Conservation (phyloP, 2,888 invertebrate genomes). For the Drosophila infuscata region DNA sequence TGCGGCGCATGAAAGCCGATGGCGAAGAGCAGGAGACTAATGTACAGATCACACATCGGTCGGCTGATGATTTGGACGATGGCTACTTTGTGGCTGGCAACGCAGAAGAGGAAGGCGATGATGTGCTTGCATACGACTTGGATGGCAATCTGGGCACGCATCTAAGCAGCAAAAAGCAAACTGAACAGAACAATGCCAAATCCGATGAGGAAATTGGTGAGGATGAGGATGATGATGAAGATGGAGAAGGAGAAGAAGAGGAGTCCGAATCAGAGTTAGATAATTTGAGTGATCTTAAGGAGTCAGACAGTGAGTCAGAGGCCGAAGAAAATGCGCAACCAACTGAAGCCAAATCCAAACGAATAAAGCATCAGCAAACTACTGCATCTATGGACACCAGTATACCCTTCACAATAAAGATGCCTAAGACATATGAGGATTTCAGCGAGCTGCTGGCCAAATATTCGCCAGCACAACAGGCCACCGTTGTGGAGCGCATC, state of each 20-base stretch:
- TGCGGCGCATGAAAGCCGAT: slow-evolving; percentile 91
- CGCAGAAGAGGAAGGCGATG: slow-evolving; percentile 75
- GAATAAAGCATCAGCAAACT: not conserved
- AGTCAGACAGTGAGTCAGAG: slow-evolving; percentile 84
- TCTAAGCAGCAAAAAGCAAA: slow-evolving; percentile 49
- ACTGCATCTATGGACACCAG: slow-evolving; percentile 18
- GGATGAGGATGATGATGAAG: slow-evolving; percentile 66
- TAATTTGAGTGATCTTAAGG: slow-evolving; percentile 83
- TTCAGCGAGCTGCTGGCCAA: slow-evolving; percentile 88
- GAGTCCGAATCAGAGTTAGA: slow-evolving; percentile 83
- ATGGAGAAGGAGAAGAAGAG: slow-evolving; percentile 73
- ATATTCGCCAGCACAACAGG: slow-evolving; percentile 88
- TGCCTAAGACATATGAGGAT: slow-evolving; percentile 88
- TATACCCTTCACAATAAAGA: slow-evolving; percentile 87
- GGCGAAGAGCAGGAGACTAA: slow-evolving; percentile 83
- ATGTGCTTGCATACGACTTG: slow-evolving; percentile 81
- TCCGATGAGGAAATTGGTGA: slow-evolving; percentile 55
- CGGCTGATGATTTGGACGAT: slow-evolving; percentile 95
- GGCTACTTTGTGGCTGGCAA: slow-evolving; percentile 88
- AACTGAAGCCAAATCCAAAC: slow-evolving; percentile 18
- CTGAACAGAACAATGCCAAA: slow-evolving; percentile 69
- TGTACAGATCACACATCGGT: slow-evolving; percentile 87
- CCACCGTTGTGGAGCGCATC: slow-evolving; percentile 91
- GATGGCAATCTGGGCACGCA: slow-evolving; percentile 77
- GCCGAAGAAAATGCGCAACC: slow-evolving; percentile 51